Base-by-base conservation (phyloP, 2,888 invertebrate species). In the Cheilosia vulpina region DNA sequence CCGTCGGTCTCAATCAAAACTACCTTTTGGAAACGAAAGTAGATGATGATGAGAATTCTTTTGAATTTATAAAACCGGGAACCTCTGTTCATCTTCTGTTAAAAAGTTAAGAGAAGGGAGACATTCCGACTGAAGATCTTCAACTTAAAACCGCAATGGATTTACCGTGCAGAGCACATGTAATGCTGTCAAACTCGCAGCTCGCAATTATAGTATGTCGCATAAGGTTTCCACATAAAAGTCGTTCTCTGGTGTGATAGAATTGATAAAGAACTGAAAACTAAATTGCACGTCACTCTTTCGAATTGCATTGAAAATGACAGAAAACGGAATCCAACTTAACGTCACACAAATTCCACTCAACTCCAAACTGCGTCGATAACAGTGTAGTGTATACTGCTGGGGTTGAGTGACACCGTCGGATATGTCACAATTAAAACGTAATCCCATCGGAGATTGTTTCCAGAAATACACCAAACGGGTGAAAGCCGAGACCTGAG, bases 341-440 rank as follows among this genome's bases (percentile, higher is more conserved):
- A 65, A 52, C 11, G 6, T 52, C 41, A 53, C 66, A 41, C 53
- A 68, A 68, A 68, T 55, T 27, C 53, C 17, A 53, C n/a, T 52
- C 52, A 52, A 21, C 27, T 43, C 43, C 53, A 31, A 53, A 41
- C 19, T 19, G 38, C 38, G 15, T 31, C 41, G 45, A 57, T 55
- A 73, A 9, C 34, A 45, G 2, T 2, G 31, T 7, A 45, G 2
- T 2, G 31, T 7, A 45, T 7, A 17, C 19, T 17, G 47, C 47
- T 24, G 5, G 13, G 24, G 13, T 47, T 19, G 47, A 68, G 53
- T 55, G 50, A 62, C 31, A 57, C 17, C 9, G 19, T 62, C 55
- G 45, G 77, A 73, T 53, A 53, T 62, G 38, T 69, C 62, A 58
- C 63, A 77, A 38, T 71, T 65, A 52, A 41, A 63, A 43, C 41